Conservation (phyloP, 2,888 invertebrate genomes). For the Ypsolopha scabrella region DNA sequence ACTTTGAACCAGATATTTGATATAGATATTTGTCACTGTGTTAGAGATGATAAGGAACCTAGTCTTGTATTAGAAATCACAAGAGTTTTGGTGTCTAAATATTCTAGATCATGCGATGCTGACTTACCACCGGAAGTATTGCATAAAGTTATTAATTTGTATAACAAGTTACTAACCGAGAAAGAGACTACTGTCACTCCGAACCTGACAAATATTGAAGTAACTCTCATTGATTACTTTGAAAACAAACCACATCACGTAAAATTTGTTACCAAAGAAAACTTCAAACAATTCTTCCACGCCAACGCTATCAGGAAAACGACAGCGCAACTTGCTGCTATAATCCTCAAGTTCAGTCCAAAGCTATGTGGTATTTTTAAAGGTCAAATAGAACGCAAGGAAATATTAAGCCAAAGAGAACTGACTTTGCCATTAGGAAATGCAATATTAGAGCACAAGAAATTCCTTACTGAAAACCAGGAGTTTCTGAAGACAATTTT, state of each 20-base stretch:
- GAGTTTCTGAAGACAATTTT: constrained; percentile 65
- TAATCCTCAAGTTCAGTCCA: constrained; percentile 67
- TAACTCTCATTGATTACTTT: constrained; percentile 67
- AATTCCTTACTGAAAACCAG: constrained; percentile 44
- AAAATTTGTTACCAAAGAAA: constrained; percentile 50
- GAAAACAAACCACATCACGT: constrained; percentile 72
- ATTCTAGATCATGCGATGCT: constrained; percentile 36
- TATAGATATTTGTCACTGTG: constrained; percentile 34
- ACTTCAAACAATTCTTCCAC: constrained; percentile 65
- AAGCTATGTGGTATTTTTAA: constrained; percentile 56
- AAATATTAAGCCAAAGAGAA: constrained; percentile 70
- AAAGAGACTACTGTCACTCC: constrained; percentile 31
- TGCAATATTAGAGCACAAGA: constrained; percentile 46
- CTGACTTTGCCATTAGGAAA: constrained; percentile 73
- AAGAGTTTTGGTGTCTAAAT: constrained; percentile 52
- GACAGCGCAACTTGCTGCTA: constrained; percentile 67
- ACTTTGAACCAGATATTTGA: constrained; percentile 51
- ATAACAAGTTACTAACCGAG: constrained; percentile 48
- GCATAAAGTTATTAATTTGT: constrained; percentile 45
- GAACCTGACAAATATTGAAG: constrained; percentile 67
- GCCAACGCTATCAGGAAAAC: constrained; percentile 65
- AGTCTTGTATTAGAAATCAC: constrained; percentile 63
- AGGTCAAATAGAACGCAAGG: constrained; percentile 48
- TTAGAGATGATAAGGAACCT: constrained; percentile 58
- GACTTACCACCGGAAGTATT: constrained; percentile 42